phyloP scores from a whole-genome alignment of 2,888 invertebrate genomes.

The Boloria euphrosyne region DNA sequence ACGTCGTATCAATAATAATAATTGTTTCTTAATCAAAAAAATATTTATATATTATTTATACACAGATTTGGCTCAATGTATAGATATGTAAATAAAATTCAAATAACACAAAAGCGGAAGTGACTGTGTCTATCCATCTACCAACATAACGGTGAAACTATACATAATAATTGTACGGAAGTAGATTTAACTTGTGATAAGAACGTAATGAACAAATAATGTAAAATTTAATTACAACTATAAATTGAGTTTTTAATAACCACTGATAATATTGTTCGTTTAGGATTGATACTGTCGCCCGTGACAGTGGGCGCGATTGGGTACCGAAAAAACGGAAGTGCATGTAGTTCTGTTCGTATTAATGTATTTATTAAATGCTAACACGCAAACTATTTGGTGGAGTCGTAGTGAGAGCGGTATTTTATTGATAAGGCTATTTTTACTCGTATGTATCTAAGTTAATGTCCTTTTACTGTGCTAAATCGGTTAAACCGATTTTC shows the following conservation, averaged over 20 bases:
- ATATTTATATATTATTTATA: no score
- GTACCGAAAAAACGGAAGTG: conserved; percentile 53
- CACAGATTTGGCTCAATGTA: no score
- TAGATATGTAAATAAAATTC: no score
- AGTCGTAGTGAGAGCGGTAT: conserved; percentile 3
- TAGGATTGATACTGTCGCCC: conserved; percentile 14
- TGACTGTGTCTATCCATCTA: neutral
- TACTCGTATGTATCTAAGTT: no score
- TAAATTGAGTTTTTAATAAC: conserved; percentile 20
- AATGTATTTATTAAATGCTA: conserved; percentile 63
- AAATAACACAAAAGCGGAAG: neutral
- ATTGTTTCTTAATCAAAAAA: no score
- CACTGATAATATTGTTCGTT: conserved; percentile 10
- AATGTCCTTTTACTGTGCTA: no score
- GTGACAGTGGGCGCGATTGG: conserved; percentile 47
- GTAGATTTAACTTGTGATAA: conserved; percentile 5
- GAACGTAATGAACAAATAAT: conserved; percentile 6
- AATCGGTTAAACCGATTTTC: neutral
- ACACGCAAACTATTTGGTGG: conserved; percentile 51
- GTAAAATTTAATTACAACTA: conserved; percentile 15
- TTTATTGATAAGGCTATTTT: no score
- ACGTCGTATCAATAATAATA: no score
- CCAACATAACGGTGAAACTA: conserved; percentile 1
- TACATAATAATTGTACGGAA: conserved; percentile 3
- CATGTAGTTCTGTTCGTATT: conserved; percentile 55